Evolutionary conservation across 1,140 invertebrate species (phyloP).

Genomic region (Drosophila aff.): DNA sequence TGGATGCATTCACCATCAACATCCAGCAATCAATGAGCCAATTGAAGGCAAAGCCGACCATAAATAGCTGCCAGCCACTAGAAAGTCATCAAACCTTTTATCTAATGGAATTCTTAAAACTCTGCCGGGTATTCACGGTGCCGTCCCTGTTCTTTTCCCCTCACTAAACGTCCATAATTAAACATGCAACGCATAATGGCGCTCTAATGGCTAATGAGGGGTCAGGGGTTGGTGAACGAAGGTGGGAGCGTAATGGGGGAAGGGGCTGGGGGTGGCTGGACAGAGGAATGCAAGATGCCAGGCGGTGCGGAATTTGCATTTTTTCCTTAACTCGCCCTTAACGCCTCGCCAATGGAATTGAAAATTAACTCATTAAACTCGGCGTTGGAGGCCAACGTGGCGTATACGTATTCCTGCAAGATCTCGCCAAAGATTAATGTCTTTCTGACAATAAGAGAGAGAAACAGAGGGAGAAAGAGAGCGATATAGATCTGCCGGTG

Average conservation of each 20-base stretch:
- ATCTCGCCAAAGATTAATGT: conserved; percentile 50
- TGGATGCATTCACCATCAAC: conserved; percentile 24
- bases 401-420: conserved; percentile 56
- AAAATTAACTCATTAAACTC: conserved; percentile 81
- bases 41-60: conserved; percentile 29
- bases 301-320: conserved; percentile 69
- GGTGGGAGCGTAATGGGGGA: too few relatives aligned
- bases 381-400: conserved; percentile 16
- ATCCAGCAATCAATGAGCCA: conserved; percentile 43
- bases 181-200: conserved; percentile 76
- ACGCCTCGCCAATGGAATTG: conserved; percentile 69
- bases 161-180: conserved; percentile 62
- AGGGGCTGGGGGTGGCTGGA: not conserved
- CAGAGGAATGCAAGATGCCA: conserved; percentile 30
- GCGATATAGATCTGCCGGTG: conserved; percentile 31
- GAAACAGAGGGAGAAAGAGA: conserved; percentile 15
- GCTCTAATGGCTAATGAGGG: conserved; percentile 77
- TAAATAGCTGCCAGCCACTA: conserved; percentile 20
- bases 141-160: not conserved
- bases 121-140: conserved; percentile 9
- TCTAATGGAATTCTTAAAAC: conserved; percentile 49
- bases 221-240: not conserved
- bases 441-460: not conserved
- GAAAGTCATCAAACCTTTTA: conserved; percentile 48
- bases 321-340: conserved; percentile 53